Conservation (phyloP, 2,888 invertebrate species). For the Drosophila greeni region DNA sequence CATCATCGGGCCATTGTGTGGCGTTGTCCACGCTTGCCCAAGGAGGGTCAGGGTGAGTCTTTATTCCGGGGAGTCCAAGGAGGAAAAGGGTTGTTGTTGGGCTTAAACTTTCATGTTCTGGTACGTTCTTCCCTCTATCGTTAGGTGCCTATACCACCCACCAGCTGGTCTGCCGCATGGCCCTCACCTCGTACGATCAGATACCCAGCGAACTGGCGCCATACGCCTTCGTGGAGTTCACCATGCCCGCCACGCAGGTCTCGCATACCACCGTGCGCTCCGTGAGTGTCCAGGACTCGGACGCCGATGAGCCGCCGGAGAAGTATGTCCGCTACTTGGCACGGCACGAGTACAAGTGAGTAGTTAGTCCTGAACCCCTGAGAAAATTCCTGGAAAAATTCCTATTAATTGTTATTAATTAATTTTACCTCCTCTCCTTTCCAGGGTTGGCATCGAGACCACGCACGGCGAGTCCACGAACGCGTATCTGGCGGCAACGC, state of each 20-base stretch:
- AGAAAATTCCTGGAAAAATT: background rate
- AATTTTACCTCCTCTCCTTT: conserved; percentile 18
- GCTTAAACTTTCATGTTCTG: background rate
- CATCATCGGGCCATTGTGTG: conserved; percentile 98
- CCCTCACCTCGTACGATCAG: conserved; percentile 97
- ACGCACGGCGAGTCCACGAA: conserved; percentile 86
- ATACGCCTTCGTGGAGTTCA: conserved; percentile 95
- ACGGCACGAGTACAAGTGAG: conserved; percentile 94
- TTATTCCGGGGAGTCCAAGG: background rate
- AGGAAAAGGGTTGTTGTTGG: background rate
- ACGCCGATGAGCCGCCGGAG: conserved; percentile 94
- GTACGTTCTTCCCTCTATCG: no score
- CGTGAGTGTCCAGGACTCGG: conserved; percentile 91
- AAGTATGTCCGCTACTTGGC: conserved; percentile 98
- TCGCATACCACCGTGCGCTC: conserved; percentile 98
- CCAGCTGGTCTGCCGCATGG: conserved; percentile 95
- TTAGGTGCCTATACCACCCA: conserved; percentile 97
- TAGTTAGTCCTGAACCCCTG: background rate
- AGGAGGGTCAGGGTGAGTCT: conserved; percentile 95
- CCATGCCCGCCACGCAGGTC: conserved; percentile 97
- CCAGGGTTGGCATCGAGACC: conserved; percentile 92
- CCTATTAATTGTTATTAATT: background rate
- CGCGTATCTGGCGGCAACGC: conserved; percentile 84
- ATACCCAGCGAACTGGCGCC: conserved; percentile 95
- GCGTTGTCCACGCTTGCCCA: conserved; percentile 97